A percentile compares a stretch with the other conserved stretches of the same genome.
phyloP scores from a whole-genome alignment of 2,888 invertebrate genomes.

The Alloscopus bannaensis region DNA sequence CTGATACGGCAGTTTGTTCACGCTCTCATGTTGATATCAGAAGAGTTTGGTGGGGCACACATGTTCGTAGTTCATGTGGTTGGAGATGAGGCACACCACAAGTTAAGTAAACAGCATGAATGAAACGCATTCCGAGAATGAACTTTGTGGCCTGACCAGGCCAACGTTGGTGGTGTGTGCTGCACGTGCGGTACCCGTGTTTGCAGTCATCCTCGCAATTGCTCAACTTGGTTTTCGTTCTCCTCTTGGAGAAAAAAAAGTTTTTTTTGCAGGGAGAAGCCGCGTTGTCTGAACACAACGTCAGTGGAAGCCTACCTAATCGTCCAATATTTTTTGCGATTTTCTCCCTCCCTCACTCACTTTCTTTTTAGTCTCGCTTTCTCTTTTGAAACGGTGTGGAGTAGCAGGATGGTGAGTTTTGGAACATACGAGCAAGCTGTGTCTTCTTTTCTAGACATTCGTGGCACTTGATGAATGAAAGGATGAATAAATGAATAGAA shows the following conservation, averaged over 20 bases:
- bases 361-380: too few species aligned
- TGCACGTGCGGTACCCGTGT: background rate
- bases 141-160: conserved; percentile 45
- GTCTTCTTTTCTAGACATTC: too few species aligned
- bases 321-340: conserved; percentile 10
- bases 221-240: background rate
- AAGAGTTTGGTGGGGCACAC: background rate
- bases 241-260: too few species aligned
- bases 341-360: background rate
- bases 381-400: too few species aligned
- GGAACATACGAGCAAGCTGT: conserved; percentile 7
- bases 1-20: conserved; percentile 30
- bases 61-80: conserved; percentile 21
- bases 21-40: too few species aligned
- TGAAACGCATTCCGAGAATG: too few species aligned
- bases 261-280: conserved; percentile 13
- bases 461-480: conserved; percentile 55
- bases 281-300: background rate
- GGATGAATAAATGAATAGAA: conserved; percentile 52
- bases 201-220: background rate
- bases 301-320: background rate
- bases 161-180: background rate
- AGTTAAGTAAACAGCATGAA: background rate
- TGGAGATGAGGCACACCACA: conserved; percentile 4
- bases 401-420: too few species aligned